A percentile compares a stretch with the other conserved stretches of the same genome.
phyloP scores from a whole-genome alignment of 2,113 vertebrate genomes.

The Coptodon bakossiorum region DNA sequence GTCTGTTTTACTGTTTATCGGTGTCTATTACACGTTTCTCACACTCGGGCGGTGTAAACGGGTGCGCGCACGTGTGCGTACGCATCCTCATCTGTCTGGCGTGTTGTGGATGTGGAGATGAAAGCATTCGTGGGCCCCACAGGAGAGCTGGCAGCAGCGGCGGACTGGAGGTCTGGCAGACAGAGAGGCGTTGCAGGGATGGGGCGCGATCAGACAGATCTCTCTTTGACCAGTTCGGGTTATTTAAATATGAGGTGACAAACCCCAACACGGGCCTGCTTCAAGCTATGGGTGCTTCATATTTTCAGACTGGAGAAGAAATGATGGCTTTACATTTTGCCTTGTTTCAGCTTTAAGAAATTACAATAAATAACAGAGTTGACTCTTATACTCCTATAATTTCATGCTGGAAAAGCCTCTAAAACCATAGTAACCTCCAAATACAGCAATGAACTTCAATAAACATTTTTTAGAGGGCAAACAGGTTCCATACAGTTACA shows the following conservation, averaged over 20 bases:
- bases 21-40: conserved; percentile 51
- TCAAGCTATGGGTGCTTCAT: background rate
- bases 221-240: conserved; percentile 7
- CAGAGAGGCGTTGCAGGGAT: conserved; percentile 33
- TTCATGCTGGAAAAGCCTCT: background rate
- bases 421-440: background rate
- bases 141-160: conserved; percentile 44
- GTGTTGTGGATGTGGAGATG: conserved; percentile 48
- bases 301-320: background rate
- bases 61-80: background rate
- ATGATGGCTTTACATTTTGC: background rate
- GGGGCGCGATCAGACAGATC: conserved; percentile 1
- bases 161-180: conserved; percentile 51
- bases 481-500: background rate
- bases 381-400: background rate
- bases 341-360: background rate
- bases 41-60: conserved; percentile 5
- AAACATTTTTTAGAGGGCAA: background rate
- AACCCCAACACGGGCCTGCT: background rate
- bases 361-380: background rate
- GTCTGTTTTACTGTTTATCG: conserved; percentile 58
- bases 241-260: conserved; percentile 38
- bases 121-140: conserved; percentile 58
- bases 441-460: background rate
- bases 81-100: conserved; percentile 34